These are phyloP conservation scores for Margarornis squamiger DNA, from an alignment of 2,797 vertebrate genomes.

Conservation along the genomic window DNA sequence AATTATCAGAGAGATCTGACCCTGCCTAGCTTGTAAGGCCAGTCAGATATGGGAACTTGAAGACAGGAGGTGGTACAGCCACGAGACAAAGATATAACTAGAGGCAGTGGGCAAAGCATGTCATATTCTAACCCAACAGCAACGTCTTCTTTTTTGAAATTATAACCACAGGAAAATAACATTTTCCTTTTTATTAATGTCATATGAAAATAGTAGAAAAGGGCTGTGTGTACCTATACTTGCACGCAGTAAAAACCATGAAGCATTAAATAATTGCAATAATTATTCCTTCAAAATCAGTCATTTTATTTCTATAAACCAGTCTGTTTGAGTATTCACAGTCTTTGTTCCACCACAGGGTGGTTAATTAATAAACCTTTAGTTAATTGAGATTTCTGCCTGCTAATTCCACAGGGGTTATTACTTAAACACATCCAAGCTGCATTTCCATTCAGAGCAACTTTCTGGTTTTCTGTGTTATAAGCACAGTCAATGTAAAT, in stretches of 20 bases:
- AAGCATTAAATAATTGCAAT: background rate
- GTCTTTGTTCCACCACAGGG: constrained; percentile 17
- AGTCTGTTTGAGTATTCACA: background rate
- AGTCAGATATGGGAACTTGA: constrained; percentile 14
- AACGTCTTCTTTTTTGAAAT: background rate
- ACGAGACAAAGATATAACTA: background rate
- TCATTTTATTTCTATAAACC: background rate
- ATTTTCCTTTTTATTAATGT: background rate
- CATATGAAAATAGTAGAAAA: background rate
- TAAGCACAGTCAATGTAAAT: constrained; percentile 21
- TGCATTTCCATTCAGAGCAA: constrained; percentile 55
- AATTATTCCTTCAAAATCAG: background rate
- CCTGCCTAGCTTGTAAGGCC: constrained; percentile 32
- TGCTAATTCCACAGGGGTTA: constrained; percentile 58
- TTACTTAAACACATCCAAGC: constrained; percentile 66
- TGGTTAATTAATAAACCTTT: constrained; percentile 71
- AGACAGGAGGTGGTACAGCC: constrained; percentile 11
- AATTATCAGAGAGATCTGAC: constrained; percentile 50
- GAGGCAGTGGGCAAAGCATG: background rate
- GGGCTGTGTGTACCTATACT: background rate
- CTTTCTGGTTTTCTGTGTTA: constrained; percentile 4
- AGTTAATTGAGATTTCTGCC: constrained; percentile 70
- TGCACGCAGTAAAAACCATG: background rate
- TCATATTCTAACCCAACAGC: background rate
- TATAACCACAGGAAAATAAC: background rate